Percentiles rank a stretch among this genome's conserved stretches.
These are phyloP conservation scores for Euura saliciscinereae DNA, from an alignment of 1,140 invertebrate genomes.

Conservation along the genomic window DNA sequence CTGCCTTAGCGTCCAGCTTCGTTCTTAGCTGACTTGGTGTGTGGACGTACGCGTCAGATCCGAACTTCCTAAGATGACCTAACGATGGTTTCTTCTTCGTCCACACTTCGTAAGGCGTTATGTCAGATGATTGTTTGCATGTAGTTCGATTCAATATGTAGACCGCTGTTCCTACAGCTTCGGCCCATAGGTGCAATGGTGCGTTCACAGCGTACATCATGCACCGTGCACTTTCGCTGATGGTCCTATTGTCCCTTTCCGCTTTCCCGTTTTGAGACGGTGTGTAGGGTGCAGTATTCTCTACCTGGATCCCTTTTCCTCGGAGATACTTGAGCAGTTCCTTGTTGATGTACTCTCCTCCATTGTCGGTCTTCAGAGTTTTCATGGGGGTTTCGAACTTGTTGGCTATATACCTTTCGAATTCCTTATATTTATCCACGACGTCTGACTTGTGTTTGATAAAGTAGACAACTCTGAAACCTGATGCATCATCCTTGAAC, in stretches of 20 bases:
- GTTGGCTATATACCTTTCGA: too few species aligned
- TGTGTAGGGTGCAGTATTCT: not conserved
- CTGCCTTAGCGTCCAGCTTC: not conserved
- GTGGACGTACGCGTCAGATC: slow-evolving; percentile 22
- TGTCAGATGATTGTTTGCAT: slow-evolving; percentile 5
- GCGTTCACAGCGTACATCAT: not conserved
- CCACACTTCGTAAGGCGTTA: slow-evolving; percentile 31
- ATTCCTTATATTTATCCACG: too few species aligned
- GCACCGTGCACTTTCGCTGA: not conserved
- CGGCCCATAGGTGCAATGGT: slow-evolving; percentile 34
- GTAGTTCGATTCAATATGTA: slow-evolving; percentile 41
- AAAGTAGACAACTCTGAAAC: slow-evolving; percentile 38
- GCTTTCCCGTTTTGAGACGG: not conserved
- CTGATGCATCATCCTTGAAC: slow-evolving; percentile 50
- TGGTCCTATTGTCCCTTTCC: not conserved
- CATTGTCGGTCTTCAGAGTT: too few species aligned
- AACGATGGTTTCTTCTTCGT: slow-evolving; percentile 21
- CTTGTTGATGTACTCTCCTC: too few species aligned
- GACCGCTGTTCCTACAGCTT: slow-evolving; percentile 39
- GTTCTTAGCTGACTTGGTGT: not conserved
- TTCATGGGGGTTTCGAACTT: too few species aligned
- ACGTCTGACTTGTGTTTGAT: slow-evolving; percentile 28
- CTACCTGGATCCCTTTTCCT: not conserved
- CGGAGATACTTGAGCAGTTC: too few species aligned
- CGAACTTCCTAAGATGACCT: slow-evolving; percentile 28